Conservation (phyloP, 2,797 vertebrate genomes). For the Pithecia hirsuta region DNA sequence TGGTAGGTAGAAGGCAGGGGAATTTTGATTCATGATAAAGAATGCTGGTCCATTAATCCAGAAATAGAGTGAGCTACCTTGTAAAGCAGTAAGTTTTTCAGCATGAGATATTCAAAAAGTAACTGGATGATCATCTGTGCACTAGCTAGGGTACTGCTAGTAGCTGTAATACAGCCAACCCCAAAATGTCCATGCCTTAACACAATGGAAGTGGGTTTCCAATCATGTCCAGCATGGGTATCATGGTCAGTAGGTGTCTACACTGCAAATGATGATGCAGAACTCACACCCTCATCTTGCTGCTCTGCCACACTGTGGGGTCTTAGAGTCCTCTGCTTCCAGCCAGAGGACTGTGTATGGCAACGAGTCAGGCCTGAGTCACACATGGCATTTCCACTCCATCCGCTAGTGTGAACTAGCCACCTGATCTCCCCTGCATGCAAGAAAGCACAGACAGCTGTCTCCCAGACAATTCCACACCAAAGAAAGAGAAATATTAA, state of each 20-base stretch:
- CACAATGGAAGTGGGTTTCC: neutral
- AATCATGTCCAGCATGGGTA: neutral
- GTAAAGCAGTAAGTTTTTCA: neutral
- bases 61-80: neutral
- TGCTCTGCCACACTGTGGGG: too few relatives aligned
- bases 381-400: neutral
- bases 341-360: neutral
- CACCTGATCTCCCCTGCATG: neutral
- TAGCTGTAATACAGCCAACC: neutral
- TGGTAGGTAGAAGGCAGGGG: neutral
- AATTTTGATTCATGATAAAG: neutral
- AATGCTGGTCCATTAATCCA: neutral
- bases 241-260: neutral
- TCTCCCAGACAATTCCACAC: neutral
- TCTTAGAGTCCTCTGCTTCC: neutral
- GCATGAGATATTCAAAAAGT: neutral
- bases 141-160: neutral
- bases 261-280: neutral
- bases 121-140: neutral
- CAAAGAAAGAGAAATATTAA: neutral
- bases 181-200: neutral
- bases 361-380: neutral
- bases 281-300: neutral
- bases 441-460: neutral
- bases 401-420: neutral